A percentile compares a stretch with the other conserved stretches of the same genome.
Conservation (phyloP, 2,113 vertebrate genomes). For the Dicaeum eximium region DNA sequence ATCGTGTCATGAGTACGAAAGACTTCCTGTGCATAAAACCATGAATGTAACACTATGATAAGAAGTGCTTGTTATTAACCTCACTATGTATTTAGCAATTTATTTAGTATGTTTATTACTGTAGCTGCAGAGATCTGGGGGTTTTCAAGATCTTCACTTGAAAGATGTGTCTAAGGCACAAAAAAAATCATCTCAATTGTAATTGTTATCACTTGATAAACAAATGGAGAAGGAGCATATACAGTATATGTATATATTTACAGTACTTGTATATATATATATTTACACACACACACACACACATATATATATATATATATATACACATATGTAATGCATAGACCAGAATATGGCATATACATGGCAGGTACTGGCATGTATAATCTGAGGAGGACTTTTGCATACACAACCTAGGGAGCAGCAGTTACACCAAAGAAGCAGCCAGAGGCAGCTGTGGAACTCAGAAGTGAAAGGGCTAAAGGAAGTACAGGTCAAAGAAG, state of each 20-base stretch:
- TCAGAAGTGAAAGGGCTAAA: not conserved
- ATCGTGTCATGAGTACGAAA: not conserved
- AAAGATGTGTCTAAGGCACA: not conserved
- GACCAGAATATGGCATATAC: not conserved
- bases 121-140: not conserved
- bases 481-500: not conserved
- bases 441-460: not conserved
- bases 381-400: not conserved
- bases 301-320: too few species aligned
- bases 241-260: not conserved
- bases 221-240: not conserved
- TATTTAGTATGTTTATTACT: not conserved
- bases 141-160: not conserved
- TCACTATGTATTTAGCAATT: not conserved
- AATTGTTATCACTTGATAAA: not conserved
- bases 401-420: not conserved
- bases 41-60: not conserved
- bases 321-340: too few species aligned
- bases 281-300: too few species aligned
- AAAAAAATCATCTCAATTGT: not conserved
- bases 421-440: not conserved
- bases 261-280: rapidly evolving
- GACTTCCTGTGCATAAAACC: not conserved
- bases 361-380: not conserved
- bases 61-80: not conserved